Evolutionary conservation across 1,140 invertebrate species (phyloP).

Genomic region (Heliconius himera): DNA sequence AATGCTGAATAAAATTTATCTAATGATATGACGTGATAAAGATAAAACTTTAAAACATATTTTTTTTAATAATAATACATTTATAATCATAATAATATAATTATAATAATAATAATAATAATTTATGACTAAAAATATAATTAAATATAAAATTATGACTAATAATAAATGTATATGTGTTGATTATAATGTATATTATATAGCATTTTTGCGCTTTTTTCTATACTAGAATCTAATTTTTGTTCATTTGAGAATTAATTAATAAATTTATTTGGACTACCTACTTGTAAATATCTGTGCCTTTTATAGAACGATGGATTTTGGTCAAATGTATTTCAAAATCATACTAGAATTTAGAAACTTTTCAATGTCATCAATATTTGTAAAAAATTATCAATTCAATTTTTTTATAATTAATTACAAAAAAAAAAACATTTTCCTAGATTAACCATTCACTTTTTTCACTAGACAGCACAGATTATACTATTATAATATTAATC

Average conservation of each 20-base stretch:
- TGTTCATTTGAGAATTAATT: not conserved
- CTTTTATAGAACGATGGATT: not conserved
- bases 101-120: conserved; percentile 2
- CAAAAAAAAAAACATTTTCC: too few species aligned
- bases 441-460: not conserved
- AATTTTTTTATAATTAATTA: too few species aligned
- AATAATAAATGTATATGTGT: not conserved
- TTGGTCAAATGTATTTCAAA: not conserved
- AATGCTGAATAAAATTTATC: conserved; percentile 29
- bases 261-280: not conserved
- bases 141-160: conserved; percentile 3
- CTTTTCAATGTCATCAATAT: too few species aligned
- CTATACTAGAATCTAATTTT: not conserved
- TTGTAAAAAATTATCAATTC: too few species aligned
- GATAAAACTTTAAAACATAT: conserved; percentile 21
- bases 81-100: not conserved
- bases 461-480: conserved; percentile 1
- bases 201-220: conserved; percentile 6
- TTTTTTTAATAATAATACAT: conserved; percentile 12
- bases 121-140: conserved; percentile 5
- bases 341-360: not conserved
- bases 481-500: not conserved
- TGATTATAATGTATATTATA: not conserved
- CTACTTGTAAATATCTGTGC: not conserved
- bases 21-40: conserved; percentile 39